phyloP scores from a whole-genome alignment of 1,140 invertebrate genomes.

The Lucilia sericata region DNA sequence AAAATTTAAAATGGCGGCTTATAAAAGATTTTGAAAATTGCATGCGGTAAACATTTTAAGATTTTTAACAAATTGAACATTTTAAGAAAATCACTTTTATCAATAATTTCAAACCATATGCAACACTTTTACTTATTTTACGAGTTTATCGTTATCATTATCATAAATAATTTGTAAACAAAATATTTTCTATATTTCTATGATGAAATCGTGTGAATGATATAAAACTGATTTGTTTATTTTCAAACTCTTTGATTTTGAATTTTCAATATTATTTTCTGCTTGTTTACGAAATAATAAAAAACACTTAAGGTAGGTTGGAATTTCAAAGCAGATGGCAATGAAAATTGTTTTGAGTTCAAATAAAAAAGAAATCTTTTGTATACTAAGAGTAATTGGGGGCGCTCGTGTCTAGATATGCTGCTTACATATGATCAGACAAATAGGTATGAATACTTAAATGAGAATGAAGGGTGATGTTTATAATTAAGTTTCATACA shows the following conservation, averaged over 20 bases:
- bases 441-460: too few relatives aligned
- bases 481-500: too few relatives aligned
- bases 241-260: background rate
- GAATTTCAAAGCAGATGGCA: slow-evolving; percentile 6
- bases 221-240: slow-evolving; percentile 15
- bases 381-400: too few relatives aligned
- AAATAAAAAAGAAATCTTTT: background rate
- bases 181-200: background rate
- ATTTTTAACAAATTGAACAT: too few relatives aligned
- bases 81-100: background rate
- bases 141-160: background rate
- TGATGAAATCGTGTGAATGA: slow-evolving; percentile 38
- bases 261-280: slow-evolving; percentile 13
- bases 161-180: slow-evolving; percentile 36
- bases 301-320: slow-evolving; percentile 35
- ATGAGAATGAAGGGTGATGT: too few relatives aligned
- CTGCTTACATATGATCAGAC: too few relatives aligned
- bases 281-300: background rate
- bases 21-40: too few relatives aligned
- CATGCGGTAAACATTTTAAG: too few relatives aligned
- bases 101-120: background rate
- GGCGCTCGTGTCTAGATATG: too few relatives aligned
- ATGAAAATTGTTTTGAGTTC: background rate
- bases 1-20: too few relatives aligned
- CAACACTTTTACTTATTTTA: slow-evolving; percentile 23